Percentiles rank a stretch among this genome's conserved stretches.
Evolutionary conservation across 2,888 invertebrate species (phyloP).

Genomic region (Rhodophaea formosa): DNA sequence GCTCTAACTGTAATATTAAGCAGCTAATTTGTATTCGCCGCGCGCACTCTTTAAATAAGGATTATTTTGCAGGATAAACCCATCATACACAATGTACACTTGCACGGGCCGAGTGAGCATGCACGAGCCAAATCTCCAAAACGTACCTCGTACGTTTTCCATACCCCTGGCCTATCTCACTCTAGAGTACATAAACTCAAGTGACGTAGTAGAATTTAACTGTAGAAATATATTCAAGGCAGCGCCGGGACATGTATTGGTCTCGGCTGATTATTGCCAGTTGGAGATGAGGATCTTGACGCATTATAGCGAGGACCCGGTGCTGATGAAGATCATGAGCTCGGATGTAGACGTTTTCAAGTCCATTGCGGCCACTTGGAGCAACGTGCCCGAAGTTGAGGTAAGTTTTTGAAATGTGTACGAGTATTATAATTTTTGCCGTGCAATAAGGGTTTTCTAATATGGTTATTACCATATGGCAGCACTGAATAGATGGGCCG

Average conservation of each 20-base stretch:
- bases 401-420: conserved; percentile 55
- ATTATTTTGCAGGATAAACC: conserved; percentile 80
- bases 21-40: conserved; percentile 2
- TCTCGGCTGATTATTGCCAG: conserved; percentile 98
- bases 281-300: conserved; percentile 96
- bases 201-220: conserved; percentile 77
- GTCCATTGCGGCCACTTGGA: conserved; percentile 92
- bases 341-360: conserved; percentile 90
- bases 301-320: conserved; percentile 90
- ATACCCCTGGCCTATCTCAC: conserved; percentile 67
- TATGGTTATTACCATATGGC: no score
- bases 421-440: background rate
- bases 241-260: conserved; percentile 80
- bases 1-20: background rate
- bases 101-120: conserved; percentile 93
- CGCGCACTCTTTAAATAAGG: conserved; percentile 1
- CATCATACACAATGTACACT: conserved; percentile 85
- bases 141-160: conserved; percentile 92
- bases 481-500: no score
- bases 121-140: conserved; percentile 96
- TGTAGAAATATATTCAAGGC: conserved; percentile 87
- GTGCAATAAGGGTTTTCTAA: no score
- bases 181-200: conserved; percentile 33
- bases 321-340: conserved; percentile 84
- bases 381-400: conserved; percentile 82